A percentile compares a stretch with the other conserved stretches of the same genome.
phyloP scores from a whole-genome alignment of 2,113 vertebrate genomes.

The Cyanoderma ruficeps region DNA sequence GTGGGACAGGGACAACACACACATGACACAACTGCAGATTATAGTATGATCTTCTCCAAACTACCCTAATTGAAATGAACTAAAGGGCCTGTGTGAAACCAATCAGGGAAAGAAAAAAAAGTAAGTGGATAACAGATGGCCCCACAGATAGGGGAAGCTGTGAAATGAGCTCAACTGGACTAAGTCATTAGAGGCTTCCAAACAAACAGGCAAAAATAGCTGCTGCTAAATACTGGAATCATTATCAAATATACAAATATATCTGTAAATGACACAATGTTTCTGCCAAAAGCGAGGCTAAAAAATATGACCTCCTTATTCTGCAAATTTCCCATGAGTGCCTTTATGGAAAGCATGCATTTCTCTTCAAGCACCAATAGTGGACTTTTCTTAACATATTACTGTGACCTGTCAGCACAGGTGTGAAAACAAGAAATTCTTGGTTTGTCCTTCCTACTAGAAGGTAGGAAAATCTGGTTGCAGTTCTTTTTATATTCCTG shows the following conservation, averaged over 20 bases:
- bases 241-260: not conserved
- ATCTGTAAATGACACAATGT: not conserved
- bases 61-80: not conserved
- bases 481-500: not conserved
- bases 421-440: not conserved
- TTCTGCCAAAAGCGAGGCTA: not conserved
- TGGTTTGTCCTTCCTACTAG: not conserved
- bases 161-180: conserved; percentile 23
- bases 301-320: not conserved
- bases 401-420: not conserved
- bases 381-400: not conserved
- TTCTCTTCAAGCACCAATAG: not conserved
- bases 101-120: not conserved
- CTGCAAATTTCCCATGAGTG: not conserved
- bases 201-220: conserved; percentile 8
- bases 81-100: not conserved
- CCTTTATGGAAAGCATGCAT: not conserved
- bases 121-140: conserved; percentile 34
- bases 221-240: not conserved
- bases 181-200: conserved; percentile 11
- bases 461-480: not conserved
- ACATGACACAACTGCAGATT: not conserved
- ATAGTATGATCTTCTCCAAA: not conserved
- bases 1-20: not conserved
- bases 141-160: not conserved